Conservation (phyloP, 2,888 invertebrate genomes). For the Copidosoma aretas region DNA sequence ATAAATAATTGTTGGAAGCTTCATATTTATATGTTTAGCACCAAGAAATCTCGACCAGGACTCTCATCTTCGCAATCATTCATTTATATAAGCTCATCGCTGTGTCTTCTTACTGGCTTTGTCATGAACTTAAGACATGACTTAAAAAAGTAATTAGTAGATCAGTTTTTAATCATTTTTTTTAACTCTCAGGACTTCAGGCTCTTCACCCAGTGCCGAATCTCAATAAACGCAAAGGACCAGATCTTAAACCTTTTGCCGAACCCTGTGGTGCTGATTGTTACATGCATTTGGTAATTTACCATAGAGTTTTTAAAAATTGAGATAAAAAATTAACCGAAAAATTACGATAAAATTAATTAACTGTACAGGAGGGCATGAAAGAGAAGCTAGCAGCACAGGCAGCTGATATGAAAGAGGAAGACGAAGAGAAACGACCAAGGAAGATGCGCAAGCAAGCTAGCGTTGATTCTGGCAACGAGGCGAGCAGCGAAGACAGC, state of each 20-base stretch:
- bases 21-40: conserved; percentile 50
- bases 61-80: conserved; percentile 50
- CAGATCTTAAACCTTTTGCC: conserved; percentile 83
- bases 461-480: conserved; percentile 86
- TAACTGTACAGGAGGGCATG: conserved; percentile 74
- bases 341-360: not conserved
- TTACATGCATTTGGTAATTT: conserved; percentile 82
- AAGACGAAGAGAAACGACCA: conserved; percentile 64
- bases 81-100: conserved; percentile 50
- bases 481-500: conserved; percentile 92
- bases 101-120: conserved; percentile 39
- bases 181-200: conserved; percentile 72
- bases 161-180: conserved; percentile 3
- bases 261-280: conserved; percentile 89
- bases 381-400: conserved; percentile 79
- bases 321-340: not conserved
- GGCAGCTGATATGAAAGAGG: conserved; percentile 68
- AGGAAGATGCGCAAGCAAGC: conserved; percentile 70
- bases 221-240: conserved; percentile 84
- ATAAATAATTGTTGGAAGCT: conserved; percentile 46
- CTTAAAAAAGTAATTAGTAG: conserved; percentile 4
- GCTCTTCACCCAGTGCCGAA: conserved; percentile 92
- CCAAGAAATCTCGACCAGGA: conserved; percentile 50
- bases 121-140: conserved; percentile 20
- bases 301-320: conserved; percentile 20